These are phyloP conservation scores for Zaprionus gabonicus DNA, from an alignment of 1,140 invertebrate genomes.

Conservation along the genomic window DNA sequence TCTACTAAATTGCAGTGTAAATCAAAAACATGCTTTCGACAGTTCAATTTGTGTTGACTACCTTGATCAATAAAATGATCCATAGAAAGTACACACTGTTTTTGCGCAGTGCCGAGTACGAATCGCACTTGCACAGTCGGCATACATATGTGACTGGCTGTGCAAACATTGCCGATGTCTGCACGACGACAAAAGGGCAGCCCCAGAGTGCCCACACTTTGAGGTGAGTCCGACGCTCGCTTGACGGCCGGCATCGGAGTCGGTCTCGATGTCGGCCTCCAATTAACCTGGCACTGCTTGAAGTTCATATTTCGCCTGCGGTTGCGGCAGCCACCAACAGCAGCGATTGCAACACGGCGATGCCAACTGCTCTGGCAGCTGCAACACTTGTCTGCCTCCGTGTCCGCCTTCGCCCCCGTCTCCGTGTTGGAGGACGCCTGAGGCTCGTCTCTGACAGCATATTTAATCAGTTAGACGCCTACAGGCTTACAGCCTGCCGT, in stretches of 20 bases:
- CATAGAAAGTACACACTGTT: background rate
- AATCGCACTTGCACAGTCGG: background rate
- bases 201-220: slow-evolving; percentile 43
- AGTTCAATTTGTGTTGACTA: no score
- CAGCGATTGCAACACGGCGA: background rate
- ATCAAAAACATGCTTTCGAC: no score
- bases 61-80: background rate
- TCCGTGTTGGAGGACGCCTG: background rate
- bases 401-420: no score
- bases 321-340: slow-evolving; percentile 8
- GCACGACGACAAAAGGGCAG: slow-evolving; percentile 24
- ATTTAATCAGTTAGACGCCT: slow-evolving; percentile 39
- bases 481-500: background rate
- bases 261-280: background rate
- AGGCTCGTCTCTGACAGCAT: background rate
- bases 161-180: slow-evolving; percentile 11
- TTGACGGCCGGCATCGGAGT: background rate
- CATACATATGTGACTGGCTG: background rate
- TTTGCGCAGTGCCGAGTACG: background rate
- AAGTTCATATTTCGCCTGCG: slow-evolving; percentile 11
- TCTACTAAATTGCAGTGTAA: no score
- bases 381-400: background rate
- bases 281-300: background rate
- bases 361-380: background rate
- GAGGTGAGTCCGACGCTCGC: slow-evolving; percentile 6